These are phyloP conservation scores for Cochlearius cochlearius DNA, from an alignment of 2,113 vertebrate species.

Conservation along the genomic window DNA sequence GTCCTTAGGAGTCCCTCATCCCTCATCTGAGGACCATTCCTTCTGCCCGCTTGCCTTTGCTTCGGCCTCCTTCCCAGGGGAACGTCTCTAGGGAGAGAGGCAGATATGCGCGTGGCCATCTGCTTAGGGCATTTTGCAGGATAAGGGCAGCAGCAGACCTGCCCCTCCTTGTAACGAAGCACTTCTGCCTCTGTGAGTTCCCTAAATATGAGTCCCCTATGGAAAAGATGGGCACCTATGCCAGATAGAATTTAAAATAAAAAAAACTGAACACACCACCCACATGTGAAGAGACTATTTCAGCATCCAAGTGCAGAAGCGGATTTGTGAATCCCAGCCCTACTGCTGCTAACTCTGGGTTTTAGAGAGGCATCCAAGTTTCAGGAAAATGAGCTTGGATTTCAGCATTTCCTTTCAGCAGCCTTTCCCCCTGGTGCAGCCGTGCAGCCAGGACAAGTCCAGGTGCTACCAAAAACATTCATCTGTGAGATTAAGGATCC, in stretches of 20 bases:
- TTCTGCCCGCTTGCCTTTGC: background rate
- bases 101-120: fast-evolving
- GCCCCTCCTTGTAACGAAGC: background rate
- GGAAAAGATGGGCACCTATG: background rate
- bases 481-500: background rate
- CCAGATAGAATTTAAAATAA: background rate
- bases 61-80: background rate
- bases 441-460: background rate
- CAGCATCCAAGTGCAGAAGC: background rate
- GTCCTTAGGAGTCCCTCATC: background rate
- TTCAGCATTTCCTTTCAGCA: background rate
- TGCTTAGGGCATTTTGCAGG: background rate
- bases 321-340: background rate
- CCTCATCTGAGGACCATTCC: background rate
- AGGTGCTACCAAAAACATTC: background rate
- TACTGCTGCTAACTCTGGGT: background rate
- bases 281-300: background rate
- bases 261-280: fast-evolving
- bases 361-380: background rate
- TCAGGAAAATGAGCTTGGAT: background rate
- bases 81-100: background rate
- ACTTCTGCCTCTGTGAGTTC: background rate
- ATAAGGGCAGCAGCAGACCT: background rate
- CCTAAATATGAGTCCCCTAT: background rate
- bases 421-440: background rate